A percentile compares a stretch with the other conserved stretches of the same genome.
Evolutionary conservation across 2,797 vertebrate genomes (phyloP).

Genomic region (Poliocrania exsul): DNA sequence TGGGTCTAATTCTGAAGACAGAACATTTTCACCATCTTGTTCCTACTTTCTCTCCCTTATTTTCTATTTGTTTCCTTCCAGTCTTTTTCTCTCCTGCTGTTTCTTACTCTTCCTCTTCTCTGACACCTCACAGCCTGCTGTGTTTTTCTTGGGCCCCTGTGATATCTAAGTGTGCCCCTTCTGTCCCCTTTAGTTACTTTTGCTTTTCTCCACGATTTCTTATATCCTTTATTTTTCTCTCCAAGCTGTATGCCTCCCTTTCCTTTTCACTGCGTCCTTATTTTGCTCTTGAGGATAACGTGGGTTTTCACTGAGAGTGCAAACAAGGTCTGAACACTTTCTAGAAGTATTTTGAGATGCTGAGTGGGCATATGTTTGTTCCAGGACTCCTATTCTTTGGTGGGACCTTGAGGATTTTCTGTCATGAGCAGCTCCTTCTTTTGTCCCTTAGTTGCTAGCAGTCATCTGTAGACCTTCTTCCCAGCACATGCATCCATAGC

Average conservation of each 20-base stretch:
- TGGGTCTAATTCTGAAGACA: not conserved
- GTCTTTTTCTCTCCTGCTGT: not conserved
- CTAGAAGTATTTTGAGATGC: not conserved
- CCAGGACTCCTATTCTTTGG: not conserved
- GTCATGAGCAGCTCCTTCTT: not conserved
- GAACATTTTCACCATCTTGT: not conserved
- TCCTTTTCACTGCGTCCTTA: not conserved
- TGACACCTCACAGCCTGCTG: not conserved
- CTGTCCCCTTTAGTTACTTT: not conserved
- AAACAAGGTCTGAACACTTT: not conserved
- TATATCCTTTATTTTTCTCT: not conserved
- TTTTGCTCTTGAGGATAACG: not conserved
- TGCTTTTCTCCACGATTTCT: not conserved
- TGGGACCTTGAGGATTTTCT: slow-evolving; percentile 11
- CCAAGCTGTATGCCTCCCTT: not conserved
- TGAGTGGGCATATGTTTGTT: not conserved
- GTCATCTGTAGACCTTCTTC: slow-evolving; percentile 16
- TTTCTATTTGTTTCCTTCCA: not conserved
- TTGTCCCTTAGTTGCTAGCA: slow-evolving; percentile 16
- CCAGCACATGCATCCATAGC: not conserved
- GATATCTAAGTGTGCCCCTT: not conserved
- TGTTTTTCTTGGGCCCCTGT: not conserved
- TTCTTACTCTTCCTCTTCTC: not conserved
- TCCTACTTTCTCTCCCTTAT: not conserved
- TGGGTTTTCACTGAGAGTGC: not conserved